These are phyloP conservation scores for Microplitis deprimator DNA, from an alignment of 2,888 invertebrate genomes.

Conservation along the genomic window DNA sequence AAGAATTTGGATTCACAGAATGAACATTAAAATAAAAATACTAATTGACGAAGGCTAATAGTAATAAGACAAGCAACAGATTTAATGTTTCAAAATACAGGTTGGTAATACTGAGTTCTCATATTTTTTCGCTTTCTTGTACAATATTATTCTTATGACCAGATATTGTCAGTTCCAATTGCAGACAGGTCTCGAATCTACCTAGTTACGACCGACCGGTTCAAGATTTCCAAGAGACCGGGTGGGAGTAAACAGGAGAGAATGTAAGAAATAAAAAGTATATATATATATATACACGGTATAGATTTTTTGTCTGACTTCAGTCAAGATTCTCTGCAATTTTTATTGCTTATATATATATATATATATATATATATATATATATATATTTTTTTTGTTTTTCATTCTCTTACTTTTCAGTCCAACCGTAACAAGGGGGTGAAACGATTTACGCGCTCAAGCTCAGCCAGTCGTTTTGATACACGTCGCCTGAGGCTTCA, in stretches of 20 bases:
- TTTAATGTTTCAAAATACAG: slow-evolving; percentile 70
- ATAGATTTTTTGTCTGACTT: slow-evolving; percentile 35
- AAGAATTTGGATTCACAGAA: slow-evolving; percentile 63
- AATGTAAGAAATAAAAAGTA: slow-evolving; percentile 11
- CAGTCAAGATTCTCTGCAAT: slow-evolving; percentile 10
- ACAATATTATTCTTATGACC: slow-evolving; percentile 42
- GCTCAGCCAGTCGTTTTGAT: slow-evolving; percentile 36
- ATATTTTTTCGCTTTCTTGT: slow-evolving; percentile 40
- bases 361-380: too few relatives aligned
- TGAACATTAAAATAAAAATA: slow-evolving; percentile 70
- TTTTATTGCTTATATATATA: neutral
- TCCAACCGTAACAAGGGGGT: slow-evolving; percentile 41
- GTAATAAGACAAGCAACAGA: slow-evolving; percentile 70
- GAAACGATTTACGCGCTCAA: slow-evolving; percentile 40
- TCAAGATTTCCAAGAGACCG: slow-evolving; percentile 58
- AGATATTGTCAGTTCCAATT: slow-evolving; percentile 43
- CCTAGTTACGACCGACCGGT: slow-evolving; percentile 63
- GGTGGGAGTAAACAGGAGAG: slow-evolving; percentile 23
- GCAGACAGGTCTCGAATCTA: slow-evolving; percentile 29
- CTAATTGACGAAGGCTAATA: slow-evolving; percentile 70
- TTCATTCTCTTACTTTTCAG: slow-evolving; percentile 22
- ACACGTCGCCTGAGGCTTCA: slow-evolving; percentile 33
- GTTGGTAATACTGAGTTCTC: slow-evolving; percentile 54
- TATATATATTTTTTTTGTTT: slow-evolving; percentile 15
- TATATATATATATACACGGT: neutral